phyloP scores from a whole-genome alignment of 2,797 vertebrate species.

The Sebastes steindachneri region DNA sequence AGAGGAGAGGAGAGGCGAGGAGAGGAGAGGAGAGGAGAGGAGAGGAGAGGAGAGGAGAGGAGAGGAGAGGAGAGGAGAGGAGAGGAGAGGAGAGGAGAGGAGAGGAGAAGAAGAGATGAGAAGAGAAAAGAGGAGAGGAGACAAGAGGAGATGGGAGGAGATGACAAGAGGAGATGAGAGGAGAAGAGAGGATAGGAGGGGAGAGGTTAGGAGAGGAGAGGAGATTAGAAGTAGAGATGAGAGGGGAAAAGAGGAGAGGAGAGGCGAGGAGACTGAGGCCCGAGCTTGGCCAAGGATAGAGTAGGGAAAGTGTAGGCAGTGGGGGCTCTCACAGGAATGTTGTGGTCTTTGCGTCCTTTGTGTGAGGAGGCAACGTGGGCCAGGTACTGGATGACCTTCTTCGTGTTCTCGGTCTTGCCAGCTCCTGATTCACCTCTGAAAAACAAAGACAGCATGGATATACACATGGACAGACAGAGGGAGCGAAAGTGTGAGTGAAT shows the following conservation, averaged over 20 bases:
- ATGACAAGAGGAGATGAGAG: not conserved
- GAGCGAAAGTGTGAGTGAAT: not conserved
- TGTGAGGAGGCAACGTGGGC: conserved; percentile 97
- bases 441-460: conserved; percentile 15
- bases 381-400: conserved; percentile 98
- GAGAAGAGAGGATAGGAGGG: not conserved
- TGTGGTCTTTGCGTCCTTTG: conserved; percentile 97
- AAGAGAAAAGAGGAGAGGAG: not conserved
- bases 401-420: conserved; percentile 97
- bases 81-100: not conserved
- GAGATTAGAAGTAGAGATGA: not conserved
- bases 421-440: conserved; percentile 95
- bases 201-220: not conserved
- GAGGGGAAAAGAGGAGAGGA: not conserved
- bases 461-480: not conserved
- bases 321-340: conserved; percentile 92
- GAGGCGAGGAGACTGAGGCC: not conserved
- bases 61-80: not conserved
- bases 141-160: not conserved
- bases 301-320: conserved; percentile 15
- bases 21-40: not conserved
- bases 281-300: not conserved
- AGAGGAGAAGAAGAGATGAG: not conserved
- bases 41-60: fast-evolving
- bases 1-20: no score